phyloP scores from a whole-genome alignment of 2,797 vertebrate genomes.

The Catamblyrhynchus diadema region DNA sequence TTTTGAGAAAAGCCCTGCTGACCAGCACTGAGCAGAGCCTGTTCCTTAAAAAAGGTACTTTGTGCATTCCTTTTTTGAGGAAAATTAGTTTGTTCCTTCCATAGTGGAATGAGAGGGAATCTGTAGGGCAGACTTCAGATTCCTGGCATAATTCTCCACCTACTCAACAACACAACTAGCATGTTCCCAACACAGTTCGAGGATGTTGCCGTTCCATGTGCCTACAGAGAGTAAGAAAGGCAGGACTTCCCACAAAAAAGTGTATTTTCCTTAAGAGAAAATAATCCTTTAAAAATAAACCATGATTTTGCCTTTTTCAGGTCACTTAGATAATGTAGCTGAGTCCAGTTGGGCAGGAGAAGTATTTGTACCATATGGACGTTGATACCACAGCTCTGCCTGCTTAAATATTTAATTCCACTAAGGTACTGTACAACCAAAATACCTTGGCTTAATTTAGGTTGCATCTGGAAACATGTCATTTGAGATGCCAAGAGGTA shows the following conservation, averaged over 20 bases:
- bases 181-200: not conserved
- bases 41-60: not conserved
- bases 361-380: not conserved
- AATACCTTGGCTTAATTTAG: constrained; percentile 31
- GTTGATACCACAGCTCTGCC: not conserved
- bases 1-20: not conserved
- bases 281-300: not conserved
- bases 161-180: not conserved
- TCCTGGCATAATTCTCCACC: constrained; percentile 33
- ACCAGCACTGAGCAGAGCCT: not conserved
- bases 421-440: not conserved
- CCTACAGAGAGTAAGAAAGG: not conserved
- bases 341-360: not conserved
- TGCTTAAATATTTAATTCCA: constrained; percentile 13
- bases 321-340: not conserved
- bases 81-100: not conserved
- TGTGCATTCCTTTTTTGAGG: not conserved
- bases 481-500: constrained; percentile 9
- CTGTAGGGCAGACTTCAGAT: not conserved
- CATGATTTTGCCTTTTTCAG: not conserved
- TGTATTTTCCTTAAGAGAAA: not conserved
- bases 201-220: not conserved
- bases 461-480: not conserved
- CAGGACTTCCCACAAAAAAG: not conserved
- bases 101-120: not conserved